Evolutionary conservation across 2,888 invertebrate genomes (phyloP), one percentile per base, ranked within the genome.

Genomic region (Yponomeuta cagnagella): DNA sequence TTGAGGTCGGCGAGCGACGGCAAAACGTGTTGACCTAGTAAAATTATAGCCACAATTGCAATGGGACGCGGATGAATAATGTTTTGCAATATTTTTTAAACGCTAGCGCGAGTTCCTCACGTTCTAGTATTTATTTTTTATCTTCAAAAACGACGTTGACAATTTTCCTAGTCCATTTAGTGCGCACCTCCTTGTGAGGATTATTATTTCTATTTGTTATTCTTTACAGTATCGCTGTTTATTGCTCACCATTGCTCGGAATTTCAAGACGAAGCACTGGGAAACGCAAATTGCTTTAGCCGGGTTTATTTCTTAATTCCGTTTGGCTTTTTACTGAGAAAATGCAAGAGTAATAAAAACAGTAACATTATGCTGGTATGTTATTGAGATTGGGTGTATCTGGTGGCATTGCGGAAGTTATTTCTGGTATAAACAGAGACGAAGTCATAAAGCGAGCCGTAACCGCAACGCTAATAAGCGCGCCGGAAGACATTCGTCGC

Each of bases 1-100:
- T 15, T 15, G 52, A 58, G 15, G 52, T 58, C 12, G 52, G 12
- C 15, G 52, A 15, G 52, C 52, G 52, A 58, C 12, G 15, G 52
- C 52, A 58, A 58, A 15, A 58, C 52, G 52, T 58, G 52, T 31
- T 65, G 65, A 65, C 65, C 65, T 31, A 31, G 33, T 65, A 65
- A 65, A 65, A 65, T 65, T 65, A 31, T 30, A 31, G 31, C 65
- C 65, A 33, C 65, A 65, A 65, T 65, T 65, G 65, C 65, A 65
- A 31, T 31, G 65, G 33, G 12, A 65, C 31, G 65, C 33, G 33
- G 65, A 65, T 65, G 65, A 65, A 65, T 65, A 33, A 58, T 58
- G 52, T 58, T 58, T 58, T 15, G 52, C 52, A 58, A 58, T 58
- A 58, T 58, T 58, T 58, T 58, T 58, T 58, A 58, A 58, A 58